These are phyloP conservation scores for Polymixis flavicincta DNA, from an alignment of 2,888 invertebrate genomes.

Conservation along the genomic window DNA sequence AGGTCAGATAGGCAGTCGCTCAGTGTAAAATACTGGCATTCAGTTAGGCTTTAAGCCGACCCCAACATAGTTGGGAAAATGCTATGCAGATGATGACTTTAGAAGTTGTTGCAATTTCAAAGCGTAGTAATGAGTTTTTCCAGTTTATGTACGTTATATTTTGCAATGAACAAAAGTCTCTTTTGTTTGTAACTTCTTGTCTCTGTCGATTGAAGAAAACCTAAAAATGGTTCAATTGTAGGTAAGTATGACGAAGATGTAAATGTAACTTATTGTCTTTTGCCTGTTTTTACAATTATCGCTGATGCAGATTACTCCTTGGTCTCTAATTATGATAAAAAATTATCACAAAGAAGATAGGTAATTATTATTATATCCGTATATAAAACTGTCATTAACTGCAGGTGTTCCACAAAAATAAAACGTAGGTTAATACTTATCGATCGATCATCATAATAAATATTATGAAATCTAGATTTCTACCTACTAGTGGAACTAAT, in stretches of 20 bases:
- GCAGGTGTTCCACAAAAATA: slow-evolving; percentile 35
- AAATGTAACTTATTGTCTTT: neutral
- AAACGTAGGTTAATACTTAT: slow-evolving; percentile 11
- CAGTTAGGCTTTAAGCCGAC: no score
- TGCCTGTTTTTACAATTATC: slow-evolving; percentile 9
- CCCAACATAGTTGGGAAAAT: no score
- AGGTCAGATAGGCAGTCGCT: no score
- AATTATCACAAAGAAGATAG: slow-evolving; percentile 18
- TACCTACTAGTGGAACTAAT: neutral
- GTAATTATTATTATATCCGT: slow-evolving; percentile 11
- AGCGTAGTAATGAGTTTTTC: no score
- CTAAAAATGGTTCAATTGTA: neutral
- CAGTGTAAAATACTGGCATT: no score
- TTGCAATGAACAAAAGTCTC: neutral
- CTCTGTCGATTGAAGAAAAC: neutral
- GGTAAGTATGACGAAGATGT: neutral
- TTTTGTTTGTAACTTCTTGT: neutral
- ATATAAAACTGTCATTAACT: slow-evolving; percentile 19
- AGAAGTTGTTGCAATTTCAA: no score
- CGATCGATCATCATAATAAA: slow-evolving; percentile 21
- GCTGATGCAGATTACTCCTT: slow-evolving; percentile 7
- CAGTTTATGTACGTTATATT: neutral
- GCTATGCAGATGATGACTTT: no score
- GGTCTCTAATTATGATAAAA: slow-evolving; percentile 36
- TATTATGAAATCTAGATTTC: neutral